Base-by-base conservation (phyloP, 2,113 vertebrate genomes). In the Pelvicachromis taeniatus region DNA sequence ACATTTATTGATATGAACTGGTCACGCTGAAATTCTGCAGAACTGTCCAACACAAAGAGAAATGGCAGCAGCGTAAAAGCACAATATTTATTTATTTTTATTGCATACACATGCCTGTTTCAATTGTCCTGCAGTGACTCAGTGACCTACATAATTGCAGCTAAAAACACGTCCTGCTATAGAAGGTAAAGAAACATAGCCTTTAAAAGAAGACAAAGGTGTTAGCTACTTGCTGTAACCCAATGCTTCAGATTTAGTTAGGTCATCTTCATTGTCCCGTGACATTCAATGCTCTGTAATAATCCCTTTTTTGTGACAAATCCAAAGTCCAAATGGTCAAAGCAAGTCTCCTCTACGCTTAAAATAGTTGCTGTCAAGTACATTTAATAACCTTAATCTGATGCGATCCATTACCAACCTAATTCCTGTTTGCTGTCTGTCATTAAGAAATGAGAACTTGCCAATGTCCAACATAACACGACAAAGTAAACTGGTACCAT, bases 401-500 rank as follows among this genome's bases (percentile, higher is more conserved):
- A 29, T 54, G 8, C 35, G 52, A 84, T 89, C 77, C 79, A 91
- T 89, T 92, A 92, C 89, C 91, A 91, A 89, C 79, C 89, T 82
- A 91, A 84, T 91, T 86, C 88, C 83, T 82, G 84, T 91, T 94
- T 91, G 83, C 93, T 90, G 92, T 87, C 88, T 92, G 92, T 94
- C 87, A 94, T 95, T 94, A 93, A 93, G 85, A 93, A 86, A 90
- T 78, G 68, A 89, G 91, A 92, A 94, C 87, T 87, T 88, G 86
- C 86, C 85, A 86, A 83, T 58, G 29, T 78, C 70, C 50, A 6
- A 54, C 68, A 17, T 38, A 19, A 63, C 83, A 38, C 35, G n/a
- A 63, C 77, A 79, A 86, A 56, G 61, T 78, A 90, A 92, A 92
- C 83, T 45, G 12, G 85, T 77, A 89, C 93, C 95, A 95, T 96